A percentile compares a stretch with the other conserved stretches of the same genome.
phyloP scores from a whole-genome alignment of 30 jellyfish, hydroid and myxozoan genomes.

The Hydra vulgaris region DNA sequence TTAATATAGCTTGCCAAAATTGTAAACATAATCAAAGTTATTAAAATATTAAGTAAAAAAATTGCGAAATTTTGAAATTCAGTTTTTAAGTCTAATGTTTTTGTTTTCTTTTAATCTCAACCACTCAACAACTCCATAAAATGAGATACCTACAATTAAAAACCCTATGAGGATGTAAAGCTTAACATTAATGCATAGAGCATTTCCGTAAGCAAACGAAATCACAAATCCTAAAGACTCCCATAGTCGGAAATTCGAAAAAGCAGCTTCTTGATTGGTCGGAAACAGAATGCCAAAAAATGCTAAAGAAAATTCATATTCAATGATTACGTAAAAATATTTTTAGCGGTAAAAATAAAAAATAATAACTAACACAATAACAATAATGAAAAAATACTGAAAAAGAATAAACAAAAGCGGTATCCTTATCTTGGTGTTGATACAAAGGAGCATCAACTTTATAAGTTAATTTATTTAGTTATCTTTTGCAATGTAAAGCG shows the following conservation, averaged over 20 bases:
- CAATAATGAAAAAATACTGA: not conserved
- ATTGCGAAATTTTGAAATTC: not conserved
- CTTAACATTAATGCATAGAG: constrained; percentile 53
- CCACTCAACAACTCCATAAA: constrained; percentile 39
- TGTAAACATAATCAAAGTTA: too few species aligned
- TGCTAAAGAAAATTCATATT: constrained; percentile 24
- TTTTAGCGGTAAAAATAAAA: not conserved
- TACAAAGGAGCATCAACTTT: too few species aligned
- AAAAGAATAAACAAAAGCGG: too few species aligned
- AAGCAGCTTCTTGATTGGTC: constrained; percentile 87
- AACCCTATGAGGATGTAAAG: constrained; percentile 43
- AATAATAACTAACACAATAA: not conserved
- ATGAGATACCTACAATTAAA: constrained; percentile 31
- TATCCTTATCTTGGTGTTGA: too few species aligned
- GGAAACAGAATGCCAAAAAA: constrained; percentile 62
- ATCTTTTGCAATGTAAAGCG: too few species aligned
- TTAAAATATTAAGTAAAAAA: too few species aligned
- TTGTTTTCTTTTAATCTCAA: not conserved
- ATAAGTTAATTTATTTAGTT: too few species aligned
- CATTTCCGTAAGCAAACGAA: constrained; percentile 66
- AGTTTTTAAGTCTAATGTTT: not conserved
- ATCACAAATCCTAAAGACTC: constrained; percentile 86
- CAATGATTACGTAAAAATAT: not conserved
- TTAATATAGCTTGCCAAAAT: too few species aligned
- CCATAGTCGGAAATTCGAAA: constrained; percentile 84